Base-by-base conservation (phyloP, 2,113 vertebrate species). In the Leptocoma aspasia region DNA sequence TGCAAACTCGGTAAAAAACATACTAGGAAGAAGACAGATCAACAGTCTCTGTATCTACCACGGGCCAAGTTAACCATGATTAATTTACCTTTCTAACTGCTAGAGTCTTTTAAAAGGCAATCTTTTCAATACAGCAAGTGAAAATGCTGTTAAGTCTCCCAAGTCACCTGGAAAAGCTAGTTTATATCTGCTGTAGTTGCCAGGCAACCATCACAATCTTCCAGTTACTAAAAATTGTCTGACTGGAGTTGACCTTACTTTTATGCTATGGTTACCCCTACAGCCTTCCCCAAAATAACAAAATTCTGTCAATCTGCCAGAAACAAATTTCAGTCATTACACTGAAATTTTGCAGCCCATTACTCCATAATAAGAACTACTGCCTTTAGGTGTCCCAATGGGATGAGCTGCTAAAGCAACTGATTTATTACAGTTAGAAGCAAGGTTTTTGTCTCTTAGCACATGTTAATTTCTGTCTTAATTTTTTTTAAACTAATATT, bases 201-300 rank as follows among this genome's bases (percentile, higher is more conserved):
- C 95, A 95, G 52, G 95, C 94, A 97, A 96, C 96, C 68, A 82
- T 63, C 57, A 95, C 49, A 86, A 69, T 93, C 86, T 92, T 91
- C 39, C 71, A 91, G 92, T 95, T 96, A 52, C 95, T 97, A 96
- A 97, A 96, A 92, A 92, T 90, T 70, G 60, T 93, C 57, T 95
- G 87, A 96, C 80, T 88, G 92, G 89, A 97, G 92, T 60, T 97
- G 92, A 96, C 82, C 94, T 97, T 95, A 96, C 86, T 96, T 93
- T 81, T 88, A 96, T 92, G 70, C 56, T 88, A 45, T 90, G 70
- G 28, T 82, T 92, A 92, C 39, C 94, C 94, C 88, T 81, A 69
- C 88, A 97, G 96, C 72, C 76, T 96, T 95, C 70, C 93, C 78
- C 86, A 92, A 79, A 80, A 93, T 84, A 91, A 80, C 64, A 90